phyloP scores from a whole-genome alignment of 2,888 invertebrate genomes.

The Agrypnus murinus region DNA sequence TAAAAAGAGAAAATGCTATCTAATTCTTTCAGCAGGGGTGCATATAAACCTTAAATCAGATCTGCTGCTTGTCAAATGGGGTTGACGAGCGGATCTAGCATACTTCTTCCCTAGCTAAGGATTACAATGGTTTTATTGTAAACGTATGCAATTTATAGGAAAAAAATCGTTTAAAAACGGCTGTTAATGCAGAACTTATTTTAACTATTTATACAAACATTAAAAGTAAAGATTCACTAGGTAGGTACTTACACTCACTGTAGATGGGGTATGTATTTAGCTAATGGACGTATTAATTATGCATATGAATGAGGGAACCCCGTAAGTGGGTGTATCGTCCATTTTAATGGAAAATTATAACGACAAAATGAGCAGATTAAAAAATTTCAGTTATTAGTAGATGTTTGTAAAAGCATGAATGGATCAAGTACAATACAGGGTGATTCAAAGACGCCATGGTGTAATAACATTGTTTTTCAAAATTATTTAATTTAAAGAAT shows the following conservation, averaged over 20 bases:
- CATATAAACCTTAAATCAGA: too few species aligned
- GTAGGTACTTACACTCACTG: slow-evolving; percentile 1
- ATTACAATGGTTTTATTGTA: too few species aligned
- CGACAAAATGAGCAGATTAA: slow-evolving; percentile 1
- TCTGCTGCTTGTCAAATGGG: too few species aligned
- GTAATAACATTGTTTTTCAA: neutral
- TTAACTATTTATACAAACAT: neutral
- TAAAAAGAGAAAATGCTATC: too few species aligned
- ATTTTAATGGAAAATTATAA: slow-evolving; percentile 11
- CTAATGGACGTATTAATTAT: slow-evolving; percentile 27
- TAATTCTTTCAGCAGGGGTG: too few species aligned
- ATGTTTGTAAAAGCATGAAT: too few species aligned
- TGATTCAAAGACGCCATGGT: neutral
- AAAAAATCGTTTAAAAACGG: too few species aligned
- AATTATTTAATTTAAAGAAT: too few species aligned
- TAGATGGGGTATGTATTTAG: slow-evolving; percentile 20
- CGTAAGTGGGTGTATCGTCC: slow-evolving; percentile 2
- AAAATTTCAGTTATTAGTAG: too few species aligned
- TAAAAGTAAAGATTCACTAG: slow-evolving; percentile 8
- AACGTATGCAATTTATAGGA: too few species aligned
- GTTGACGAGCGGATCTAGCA: too few species aligned
- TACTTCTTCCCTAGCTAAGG: too few species aligned
- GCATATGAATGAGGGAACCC: slow-evolving; percentile 7
- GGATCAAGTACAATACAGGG: neutral
- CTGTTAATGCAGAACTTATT: neutral